Percentiles rank a stretch among this genome's conserved stretches.
These are phyloP conservation scores for Neodiprion fabricii DNA, from an alignment of 1,140 invertebrate genomes.

Conservation along the genomic window DNA sequence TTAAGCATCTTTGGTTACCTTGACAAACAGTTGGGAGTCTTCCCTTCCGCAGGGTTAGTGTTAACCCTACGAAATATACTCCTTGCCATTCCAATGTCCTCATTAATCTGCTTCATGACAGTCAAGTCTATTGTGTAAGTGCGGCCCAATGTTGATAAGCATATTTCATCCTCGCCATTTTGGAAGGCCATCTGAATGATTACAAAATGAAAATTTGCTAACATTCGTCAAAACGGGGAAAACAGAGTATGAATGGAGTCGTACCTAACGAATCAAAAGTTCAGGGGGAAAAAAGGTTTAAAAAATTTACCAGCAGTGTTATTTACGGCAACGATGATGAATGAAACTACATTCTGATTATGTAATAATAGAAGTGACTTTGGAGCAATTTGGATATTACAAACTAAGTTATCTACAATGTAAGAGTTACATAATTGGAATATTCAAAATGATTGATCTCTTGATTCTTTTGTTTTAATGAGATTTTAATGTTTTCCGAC, in stretches of 20 bases:
- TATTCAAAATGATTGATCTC: too few species aligned
- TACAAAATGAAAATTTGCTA: background rate
- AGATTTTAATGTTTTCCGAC: too few species aligned
- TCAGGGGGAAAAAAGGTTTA: background rate
- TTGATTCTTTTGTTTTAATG: too few species aligned
- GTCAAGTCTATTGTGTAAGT: slow-evolving; percentile 96
- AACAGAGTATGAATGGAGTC: slow-evolving; percentile 70
- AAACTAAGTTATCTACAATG: too few species aligned
- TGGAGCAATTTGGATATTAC: too few species aligned
- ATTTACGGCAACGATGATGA: background rate
- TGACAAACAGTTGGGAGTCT: slow-evolving; percentile 56
- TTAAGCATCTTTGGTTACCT: slow-evolving; percentile 30
- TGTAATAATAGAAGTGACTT: too few species aligned
- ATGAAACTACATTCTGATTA: too few species aligned
- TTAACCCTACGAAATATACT: slow-evolving; percentile 81
- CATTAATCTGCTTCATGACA: slow-evolving; percentile 98
- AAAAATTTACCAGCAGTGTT: background rate
- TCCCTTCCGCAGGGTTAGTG: slow-evolving; percentile 55
- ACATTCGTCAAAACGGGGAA: slow-evolving; percentile 58
- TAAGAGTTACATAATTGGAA: too few species aligned
- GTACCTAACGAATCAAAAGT: slow-evolving; percentile 48
- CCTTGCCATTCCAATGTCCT: slow-evolving; percentile 92
- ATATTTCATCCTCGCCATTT: slow-evolving; percentile 94
- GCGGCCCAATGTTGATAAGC: slow-evolving; percentile 86
- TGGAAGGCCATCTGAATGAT: slow-evolving; percentile 83